Conservation (phyloP, 2,113 vertebrate genomes). For the Cyanocitta stelleri region DNA sequence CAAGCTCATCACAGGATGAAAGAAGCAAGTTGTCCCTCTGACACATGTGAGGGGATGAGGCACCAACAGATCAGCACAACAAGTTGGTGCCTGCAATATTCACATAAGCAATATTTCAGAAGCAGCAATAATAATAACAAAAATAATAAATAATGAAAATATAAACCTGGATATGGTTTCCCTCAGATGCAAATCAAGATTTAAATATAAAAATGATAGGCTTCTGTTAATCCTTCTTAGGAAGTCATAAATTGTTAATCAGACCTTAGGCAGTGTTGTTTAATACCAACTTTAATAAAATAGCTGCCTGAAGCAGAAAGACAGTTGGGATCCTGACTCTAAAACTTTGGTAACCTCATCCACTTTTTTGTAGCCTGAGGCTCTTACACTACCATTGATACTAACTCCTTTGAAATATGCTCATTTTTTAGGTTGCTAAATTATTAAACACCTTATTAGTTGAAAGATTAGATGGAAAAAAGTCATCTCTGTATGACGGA, state of each 20-base stretch:
- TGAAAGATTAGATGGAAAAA: constrained; percentile 61
- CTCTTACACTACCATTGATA: constrained; percentile 53
- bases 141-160: constrained; percentile 17
- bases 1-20: not conserved
- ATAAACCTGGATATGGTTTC: constrained; percentile 17
- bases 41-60: not conserved
- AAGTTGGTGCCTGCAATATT: not conserved
- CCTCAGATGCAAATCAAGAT: constrained; percentile 70
- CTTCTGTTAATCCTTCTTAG: constrained; percentile 71
- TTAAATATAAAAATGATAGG: constrained; percentile 76
- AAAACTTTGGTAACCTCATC: constrained; percentile 64
- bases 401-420: constrained; percentile 68
- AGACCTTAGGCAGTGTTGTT: constrained; percentile 70
- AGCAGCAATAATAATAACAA: not conserved
- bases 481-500: constrained; percentile 55
- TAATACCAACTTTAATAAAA: constrained; percentile 80
- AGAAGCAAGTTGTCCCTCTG: not conserved
- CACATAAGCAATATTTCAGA: not conserved
- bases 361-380: constrained; percentile 52
- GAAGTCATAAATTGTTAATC: constrained; percentile 77
- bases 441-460: constrained; percentile 75
- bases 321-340: constrained; percentile 63
- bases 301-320: constrained; percentile 68
- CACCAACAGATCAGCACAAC: not conserved
- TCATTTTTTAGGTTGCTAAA: constrained; percentile 67